Conservation (phyloP, 2,113 vertebrate genomes). For the Crotalus tigris region DNA sequence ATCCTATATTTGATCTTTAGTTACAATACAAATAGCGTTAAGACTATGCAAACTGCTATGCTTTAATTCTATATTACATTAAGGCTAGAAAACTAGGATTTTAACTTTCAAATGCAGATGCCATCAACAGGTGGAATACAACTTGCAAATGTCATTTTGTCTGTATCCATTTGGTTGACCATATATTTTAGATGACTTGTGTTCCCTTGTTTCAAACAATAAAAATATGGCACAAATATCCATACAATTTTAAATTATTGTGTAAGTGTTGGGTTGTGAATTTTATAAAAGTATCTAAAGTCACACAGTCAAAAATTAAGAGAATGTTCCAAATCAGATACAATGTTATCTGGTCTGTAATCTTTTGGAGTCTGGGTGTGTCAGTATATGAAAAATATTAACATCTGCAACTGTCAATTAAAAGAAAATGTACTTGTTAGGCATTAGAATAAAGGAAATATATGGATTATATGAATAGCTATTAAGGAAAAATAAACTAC, state of each 20-base stretch:
- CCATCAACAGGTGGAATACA: background rate
- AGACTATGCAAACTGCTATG: background rate
- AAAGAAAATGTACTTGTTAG: background rate
- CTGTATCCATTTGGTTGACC: background rate
- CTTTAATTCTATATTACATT: background rate
- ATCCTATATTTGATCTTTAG: background rate
- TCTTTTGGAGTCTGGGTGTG: background rate
- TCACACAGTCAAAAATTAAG: background rate
- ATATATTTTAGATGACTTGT: conserved; percentile 13
- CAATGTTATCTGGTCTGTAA: background rate
- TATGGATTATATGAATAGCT: background rate
- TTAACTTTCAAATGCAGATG: background rate
- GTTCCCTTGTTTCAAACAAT: background rate
- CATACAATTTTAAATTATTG: background rate
- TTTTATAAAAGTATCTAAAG: background rate
- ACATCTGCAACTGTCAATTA: background rate
- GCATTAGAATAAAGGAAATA: background rate
- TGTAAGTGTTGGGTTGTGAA: background rate
- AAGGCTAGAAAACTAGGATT: background rate
- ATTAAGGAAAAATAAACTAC: background rate
- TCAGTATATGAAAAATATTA: background rate
- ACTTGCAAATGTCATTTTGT: background rate
- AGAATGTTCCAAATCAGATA: conserved; percentile 8
- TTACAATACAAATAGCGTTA: background rate
- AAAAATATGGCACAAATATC: background rate